Base-by-base conservation (phyloP, 2,797 vertebrate species). In the Syncerus caffer region DNA sequence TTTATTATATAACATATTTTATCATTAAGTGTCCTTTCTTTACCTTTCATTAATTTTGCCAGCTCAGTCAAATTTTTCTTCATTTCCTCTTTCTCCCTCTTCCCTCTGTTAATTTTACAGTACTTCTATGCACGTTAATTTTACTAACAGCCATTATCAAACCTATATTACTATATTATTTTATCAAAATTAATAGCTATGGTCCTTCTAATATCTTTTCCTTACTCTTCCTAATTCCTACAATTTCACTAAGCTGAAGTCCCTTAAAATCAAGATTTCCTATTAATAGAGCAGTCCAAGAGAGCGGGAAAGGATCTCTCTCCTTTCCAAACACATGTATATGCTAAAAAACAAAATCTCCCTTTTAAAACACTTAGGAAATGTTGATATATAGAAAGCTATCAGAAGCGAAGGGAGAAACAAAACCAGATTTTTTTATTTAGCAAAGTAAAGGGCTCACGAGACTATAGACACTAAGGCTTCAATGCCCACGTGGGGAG, bases 131-230 rank as follows among this genome's bases (percentile, higher is more conserved):
- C 16, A 79, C 16, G 64, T 62, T 45, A 57, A 84, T 92, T 95
- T 93, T 93, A 47, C 19, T 62, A 87, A 47, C 12, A 93, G 57
- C 10, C 25, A 60, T 64, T 93, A 96, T 85, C 67, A 94, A 86
- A 60, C 5, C 42, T 53, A 16, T 92, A 47, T 85, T 82, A 71
- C n/a, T 74, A 23, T 27, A 78, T 71, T 79, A 64, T 76, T 92
- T 92, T 85, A 82, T 93, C 45, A 93, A 96, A 96, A 55, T n/a
- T 87, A 92, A 79, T 57, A 85, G 50, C 17, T 51, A n/a, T 51
- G 21, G 25, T 88, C 31, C 95, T 85, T 82, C 42, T 95, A 84
- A 25, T 87, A 85, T n/a, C 5, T 29, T 76, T 87, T 84, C 29
- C 27, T 93, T 78, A 42, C 13, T 71, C 25, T 85, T 82, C 45